phyloP scores from a whole-genome alignment of 30 jellyfish, hydroid and myxozoan genomes.

The Cassiopea andromeda region DNA sequence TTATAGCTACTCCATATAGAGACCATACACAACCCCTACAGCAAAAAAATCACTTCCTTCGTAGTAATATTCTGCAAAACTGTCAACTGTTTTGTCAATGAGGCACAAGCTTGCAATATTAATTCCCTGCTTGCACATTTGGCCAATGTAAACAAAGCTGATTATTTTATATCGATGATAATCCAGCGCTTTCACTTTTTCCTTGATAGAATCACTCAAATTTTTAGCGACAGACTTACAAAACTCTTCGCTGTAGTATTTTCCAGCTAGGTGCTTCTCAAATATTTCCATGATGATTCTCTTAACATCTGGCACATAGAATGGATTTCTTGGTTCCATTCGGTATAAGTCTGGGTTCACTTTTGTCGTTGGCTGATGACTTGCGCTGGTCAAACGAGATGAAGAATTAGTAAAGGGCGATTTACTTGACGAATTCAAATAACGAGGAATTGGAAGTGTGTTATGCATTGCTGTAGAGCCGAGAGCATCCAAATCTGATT shows the following conservation, averaged over 20 bases:
- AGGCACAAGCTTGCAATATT: conserved; percentile 65
- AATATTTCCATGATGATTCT: conserved; percentile 42
- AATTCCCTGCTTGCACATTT: conserved; percentile 50
- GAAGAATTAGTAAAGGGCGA: conserved; percentile 41
- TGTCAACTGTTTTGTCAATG: conserved; percentile 36
- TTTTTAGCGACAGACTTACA: conserved; percentile 36
- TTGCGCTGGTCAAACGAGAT: conserved; percentile 65
- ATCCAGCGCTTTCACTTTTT: conserved; percentile 56
- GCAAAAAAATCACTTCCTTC: conserved; percentile 55
- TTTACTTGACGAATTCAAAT: conserved; percentile 37
- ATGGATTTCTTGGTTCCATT: conserved; percentile 54
- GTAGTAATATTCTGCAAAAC: conserved; percentile 38
- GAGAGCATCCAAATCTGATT: background rate
- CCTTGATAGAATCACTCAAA: conserved; percentile 55
- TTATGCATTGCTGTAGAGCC: conserved; percentile 48
- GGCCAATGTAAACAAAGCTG: conserved; percentile 72
- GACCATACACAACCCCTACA: conserved; percentile 66
- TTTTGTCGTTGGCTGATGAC: conserved; percentile 45
- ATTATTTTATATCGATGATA: conserved; percentile 52
- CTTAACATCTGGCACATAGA: conserved; percentile 59
- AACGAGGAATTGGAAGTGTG: conserved; percentile 38
- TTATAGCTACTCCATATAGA: conserved; percentile 42
- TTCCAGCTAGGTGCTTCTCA: conserved; percentile 45
- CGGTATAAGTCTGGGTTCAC: conserved; percentile 56
- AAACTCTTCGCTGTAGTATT: conserved; percentile 19